Percentiles rank a stretch among this genome's conserved stretches.
Conservation (phyloP, 2,888 invertebrate genomes). For the Habrosyne pyritoides region DNA sequence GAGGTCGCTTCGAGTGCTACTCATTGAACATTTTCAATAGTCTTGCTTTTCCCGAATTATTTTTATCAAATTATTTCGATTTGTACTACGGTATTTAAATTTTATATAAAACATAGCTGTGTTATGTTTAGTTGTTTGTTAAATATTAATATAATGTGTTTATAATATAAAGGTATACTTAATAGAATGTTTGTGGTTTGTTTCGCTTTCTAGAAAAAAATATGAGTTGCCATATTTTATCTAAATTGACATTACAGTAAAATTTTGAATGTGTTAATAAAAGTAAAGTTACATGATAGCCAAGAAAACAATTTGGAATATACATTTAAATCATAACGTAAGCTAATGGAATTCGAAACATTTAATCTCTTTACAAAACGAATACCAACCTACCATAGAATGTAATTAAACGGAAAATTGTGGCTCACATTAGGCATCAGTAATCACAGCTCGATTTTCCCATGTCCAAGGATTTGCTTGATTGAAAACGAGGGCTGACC, state of each 20-base stretch:
- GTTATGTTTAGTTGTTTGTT: too few relatives aligned
- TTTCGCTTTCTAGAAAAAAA: too few relatives aligned
- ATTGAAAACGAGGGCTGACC: not conserved
- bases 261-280: too few relatives aligned
- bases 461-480: not conserved
- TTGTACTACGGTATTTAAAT: not conserved
- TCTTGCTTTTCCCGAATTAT: not conserved
- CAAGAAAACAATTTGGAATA: too few relatives aligned
- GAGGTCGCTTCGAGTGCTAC: constrained; percentile 23
- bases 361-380: not conserved
- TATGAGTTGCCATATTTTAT: too few relatives aligned
- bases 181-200: too few relatives aligned
- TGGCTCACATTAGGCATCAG: not conserved
- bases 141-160: too few relatives aligned
- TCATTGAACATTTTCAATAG: constrained; percentile 33
- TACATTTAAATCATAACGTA: not conserved
- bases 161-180: not conserved
- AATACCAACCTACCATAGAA: not conserved
- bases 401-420: not conserved
- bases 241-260: too few relatives aligned
- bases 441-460: not conserved
- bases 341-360: not conserved
- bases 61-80: not conserved
- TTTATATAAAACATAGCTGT: not conserved
- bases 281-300: too few relatives aligned